Base-by-base conservation (phyloP, 1,140 invertebrate species). In the Dendroctonus valens region DNA sequence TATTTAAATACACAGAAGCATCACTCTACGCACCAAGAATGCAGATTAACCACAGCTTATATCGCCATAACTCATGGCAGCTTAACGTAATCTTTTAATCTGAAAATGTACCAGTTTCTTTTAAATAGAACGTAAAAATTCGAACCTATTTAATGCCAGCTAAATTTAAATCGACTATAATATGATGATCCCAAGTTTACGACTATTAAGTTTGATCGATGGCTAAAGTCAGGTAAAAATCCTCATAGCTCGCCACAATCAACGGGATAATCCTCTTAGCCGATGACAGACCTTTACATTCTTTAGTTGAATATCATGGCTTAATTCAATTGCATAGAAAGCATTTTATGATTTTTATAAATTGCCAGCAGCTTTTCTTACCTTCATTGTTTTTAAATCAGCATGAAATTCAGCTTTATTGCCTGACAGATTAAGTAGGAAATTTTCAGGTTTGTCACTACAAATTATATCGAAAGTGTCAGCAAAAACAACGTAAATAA, bases 221-320 rank as follows among this genome's bases (percentile, higher is more conserved):
- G 52, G 59, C 38, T 46, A 61, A 61, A 61, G 49, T 61, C 59
- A 61, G 59, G 59, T 61, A 61, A 59, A 59, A 59, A 59, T 59
- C 42, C 42, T 40, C 50, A 52, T 52, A 61, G 49, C 49, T 37
- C 41, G 57, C n/a, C 11, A 49, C 57, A 37, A 49, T 59, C 46
- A 49, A 44, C 14, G 26, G 59, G 48, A 61, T 61, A 61, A 61
- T 61, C 49, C 59, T 61, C 59, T 51, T 61, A 59, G 14, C 46
- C 46, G 26, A 26, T 26, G 26, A 26, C 26, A 26, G 26, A 26
- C 26, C 26, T 26, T 26, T 26, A 3, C 26, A 26, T 26, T 26
- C 26, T 26, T 26, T 26, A 26, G 26, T 26, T 26, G 26, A 26
- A 26, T 26, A 26, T 26, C 26, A 26, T 26, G 26, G 26, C 26